phyloP scores from a whole-genome alignment of 2,888 invertebrate species.

The Autographa gamma region DNA sequence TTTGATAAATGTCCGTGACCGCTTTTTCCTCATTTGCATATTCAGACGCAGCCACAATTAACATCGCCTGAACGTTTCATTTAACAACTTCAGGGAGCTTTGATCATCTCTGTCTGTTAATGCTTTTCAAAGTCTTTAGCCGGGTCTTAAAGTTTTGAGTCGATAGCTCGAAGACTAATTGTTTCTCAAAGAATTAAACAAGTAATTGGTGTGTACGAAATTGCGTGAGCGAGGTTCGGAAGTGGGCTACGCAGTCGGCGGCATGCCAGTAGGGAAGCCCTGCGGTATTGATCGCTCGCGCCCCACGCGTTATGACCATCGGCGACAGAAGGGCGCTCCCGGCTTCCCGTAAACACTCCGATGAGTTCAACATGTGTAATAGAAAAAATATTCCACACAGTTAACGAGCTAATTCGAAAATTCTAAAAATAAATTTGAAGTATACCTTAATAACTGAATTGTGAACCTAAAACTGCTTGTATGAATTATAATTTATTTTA shows the following conservation, averaged over 20 bases:
- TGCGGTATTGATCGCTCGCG: constrained; percentile 84
- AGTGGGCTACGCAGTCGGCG: constrained; percentile 71
- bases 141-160: constrained; percentile 45
- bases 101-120: constrained; percentile 51
- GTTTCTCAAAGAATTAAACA: constrained; percentile 62
- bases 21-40: constrained; percentile 48
- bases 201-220: constrained; percentile 64
- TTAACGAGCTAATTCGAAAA: constrained; percentile 39
- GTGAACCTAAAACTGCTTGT: constrained; percentile 3
- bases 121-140: constrained; percentile 33
- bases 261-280: constrained; percentile 79
- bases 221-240: constrained; percentile 72
- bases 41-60: constrained; percentile 41
- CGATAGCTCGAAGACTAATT: constrained; percentile 55
- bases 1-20: constrained; percentile 29
- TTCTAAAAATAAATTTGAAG: constrained; percentile 15
- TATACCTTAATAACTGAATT: not conserved
- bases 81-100: constrained; percentile 47
- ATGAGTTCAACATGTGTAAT: constrained; percentile 71
- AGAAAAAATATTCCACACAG: constrained; percentile 56
- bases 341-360: constrained; percentile 77
- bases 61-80: constrained; percentile 42
- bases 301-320: constrained; percentile 84
- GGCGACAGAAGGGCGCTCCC: constrained; percentile 86
- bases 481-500: constrained; percentile 5